Percentiles rank a stretch among this genome's conserved stretches.
Evolutionary conservation across 2,113 vertebrate genomes (phyloP).

Genomic region (Piliocolobus tephrosceles): DNA sequence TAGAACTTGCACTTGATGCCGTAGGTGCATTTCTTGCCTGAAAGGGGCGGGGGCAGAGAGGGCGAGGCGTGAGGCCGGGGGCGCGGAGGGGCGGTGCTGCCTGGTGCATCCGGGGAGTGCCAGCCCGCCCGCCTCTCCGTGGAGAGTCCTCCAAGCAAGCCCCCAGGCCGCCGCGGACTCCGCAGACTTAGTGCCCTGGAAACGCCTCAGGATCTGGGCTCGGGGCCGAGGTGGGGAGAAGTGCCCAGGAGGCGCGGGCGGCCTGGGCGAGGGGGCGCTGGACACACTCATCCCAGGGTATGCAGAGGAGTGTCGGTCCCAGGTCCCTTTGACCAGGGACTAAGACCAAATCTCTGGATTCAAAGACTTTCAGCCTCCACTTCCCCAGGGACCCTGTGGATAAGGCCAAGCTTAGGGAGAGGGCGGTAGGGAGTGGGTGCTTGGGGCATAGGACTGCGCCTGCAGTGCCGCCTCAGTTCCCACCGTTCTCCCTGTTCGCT

Average conservation of each 20-base stretch:
- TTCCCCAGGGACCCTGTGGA: not conserved
- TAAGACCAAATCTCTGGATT: not conserved
- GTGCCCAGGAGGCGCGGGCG: fast-evolving
- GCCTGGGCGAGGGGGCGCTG: fast-evolving
- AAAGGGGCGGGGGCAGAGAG: not conserved
- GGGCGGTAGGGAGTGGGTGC: too few relatives aligned
- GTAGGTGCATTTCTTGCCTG: constrained; percentile 95
- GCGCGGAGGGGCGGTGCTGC: not conserved
- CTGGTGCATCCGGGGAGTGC: fast-evolving
- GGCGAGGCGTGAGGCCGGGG: not conserved
- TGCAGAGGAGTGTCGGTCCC: fast-evolving
- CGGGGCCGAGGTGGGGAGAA: not conserved
- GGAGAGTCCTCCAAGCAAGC: not conserved
- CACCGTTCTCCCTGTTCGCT: not conserved
- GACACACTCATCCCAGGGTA: not conserved
- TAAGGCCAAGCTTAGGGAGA: not conserved
- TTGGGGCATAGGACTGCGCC: fast-evolving
- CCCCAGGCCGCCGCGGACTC: fast-evolving
- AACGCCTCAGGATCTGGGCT: not conserved
- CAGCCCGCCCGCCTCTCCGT: fast-evolving
- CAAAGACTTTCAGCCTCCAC: not conserved
- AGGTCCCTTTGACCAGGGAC: not conserved
- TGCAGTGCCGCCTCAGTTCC: not conserved
- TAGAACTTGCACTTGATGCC: constrained; percentile 95
- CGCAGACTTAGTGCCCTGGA: not conserved